Conservation (phyloP, 64 coral and sea anemone species). For the Astreopora myriophthalma region DNA sequence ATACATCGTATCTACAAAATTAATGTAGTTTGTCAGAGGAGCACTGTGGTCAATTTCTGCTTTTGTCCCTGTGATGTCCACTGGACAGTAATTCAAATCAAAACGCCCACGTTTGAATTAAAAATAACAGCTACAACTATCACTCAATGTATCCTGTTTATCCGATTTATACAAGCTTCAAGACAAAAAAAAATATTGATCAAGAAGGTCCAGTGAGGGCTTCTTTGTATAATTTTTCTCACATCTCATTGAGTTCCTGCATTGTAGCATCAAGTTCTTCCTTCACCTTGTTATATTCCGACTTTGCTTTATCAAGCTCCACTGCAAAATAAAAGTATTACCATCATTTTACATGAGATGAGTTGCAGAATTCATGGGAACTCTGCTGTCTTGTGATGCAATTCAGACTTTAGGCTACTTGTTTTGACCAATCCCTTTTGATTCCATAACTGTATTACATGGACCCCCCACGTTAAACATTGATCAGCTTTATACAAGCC, state of each 20-base stretch:
- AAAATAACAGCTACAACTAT: background rate
- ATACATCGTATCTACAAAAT: background rate
- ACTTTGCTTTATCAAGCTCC: slow-evolving; percentile 78
- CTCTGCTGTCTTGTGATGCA: no score
- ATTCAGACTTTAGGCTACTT: no score
- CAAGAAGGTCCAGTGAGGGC: background rate
- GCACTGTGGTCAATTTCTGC: no score
- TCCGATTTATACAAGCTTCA: background rate
- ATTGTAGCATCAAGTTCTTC: slow-evolving; percentile 84
- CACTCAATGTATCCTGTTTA: background rate
- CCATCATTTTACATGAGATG: background rate
- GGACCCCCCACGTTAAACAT: no score
- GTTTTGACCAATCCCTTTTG: no score
- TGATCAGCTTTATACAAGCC: no score
- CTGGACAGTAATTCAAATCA: no score
- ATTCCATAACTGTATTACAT: no score
- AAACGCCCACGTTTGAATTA: no score
- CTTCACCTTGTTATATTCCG: slow-evolving; percentile 77
- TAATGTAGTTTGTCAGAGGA: no score
- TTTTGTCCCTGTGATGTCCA: no score
- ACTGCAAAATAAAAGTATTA: slow-evolving; percentile 33
- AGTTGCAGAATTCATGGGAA: no score
- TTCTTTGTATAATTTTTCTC: background rate
- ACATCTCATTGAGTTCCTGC: slow-evolving; percentile 79
- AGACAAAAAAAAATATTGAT: background rate